phyloP scores from a whole-genome alignment of 2,888 invertebrate species.

The Deilephila porcellus region DNA sequence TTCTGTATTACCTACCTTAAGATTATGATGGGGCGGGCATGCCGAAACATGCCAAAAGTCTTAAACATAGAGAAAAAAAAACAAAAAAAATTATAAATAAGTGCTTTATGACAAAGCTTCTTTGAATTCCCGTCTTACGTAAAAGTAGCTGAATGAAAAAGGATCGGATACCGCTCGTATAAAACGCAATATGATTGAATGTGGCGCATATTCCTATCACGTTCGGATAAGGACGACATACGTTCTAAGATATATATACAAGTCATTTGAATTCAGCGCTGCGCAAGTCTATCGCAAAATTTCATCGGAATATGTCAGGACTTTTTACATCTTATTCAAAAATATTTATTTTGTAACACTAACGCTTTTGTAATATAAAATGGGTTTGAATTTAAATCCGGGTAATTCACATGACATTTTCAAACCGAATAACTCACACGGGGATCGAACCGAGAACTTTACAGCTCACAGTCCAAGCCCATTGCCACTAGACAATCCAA shows the following conservation, averaged over 20 bases:
- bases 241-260: background rate
- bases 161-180: background rate
- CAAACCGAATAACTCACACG: too few species aligned
- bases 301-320: conserved; percentile 12
- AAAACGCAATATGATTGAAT: background rate
- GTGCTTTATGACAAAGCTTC: background rate
- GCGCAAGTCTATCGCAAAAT: background rate
- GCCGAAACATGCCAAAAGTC: too few species aligned
- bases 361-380: too few species aligned
- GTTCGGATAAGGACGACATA: background rate
- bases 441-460: too few species aligned
- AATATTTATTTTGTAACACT: background rate
- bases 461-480: too few species aligned
- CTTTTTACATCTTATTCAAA: background rate
- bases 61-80: too few species aligned
- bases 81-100: background rate
- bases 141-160: background rate
- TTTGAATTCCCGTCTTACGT: background rate
- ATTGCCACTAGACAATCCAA: too few species aligned
- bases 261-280: background rate
- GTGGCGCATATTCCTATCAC: background rate
- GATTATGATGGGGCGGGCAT: too few species aligned
- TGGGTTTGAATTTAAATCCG: too few species aligned
- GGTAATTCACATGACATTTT: too few species aligned
- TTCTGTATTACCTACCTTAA: too few species aligned